phyloP scores from a whole-genome alignment of 2,113 vertebrate genomes.

The Bostrychus sinensis region DNA sequence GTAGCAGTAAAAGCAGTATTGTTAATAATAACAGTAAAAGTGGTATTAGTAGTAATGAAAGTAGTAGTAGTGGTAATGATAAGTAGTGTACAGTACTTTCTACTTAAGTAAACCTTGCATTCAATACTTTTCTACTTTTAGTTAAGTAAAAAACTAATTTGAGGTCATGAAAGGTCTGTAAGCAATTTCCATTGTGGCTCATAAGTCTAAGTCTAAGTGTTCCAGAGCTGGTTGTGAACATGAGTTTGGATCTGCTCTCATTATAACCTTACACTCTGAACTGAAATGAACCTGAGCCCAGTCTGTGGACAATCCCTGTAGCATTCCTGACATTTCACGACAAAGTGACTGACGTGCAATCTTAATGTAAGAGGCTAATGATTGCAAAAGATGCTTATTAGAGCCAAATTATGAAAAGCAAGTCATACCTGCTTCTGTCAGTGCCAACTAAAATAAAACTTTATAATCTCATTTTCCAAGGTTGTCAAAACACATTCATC shows the following conservation, averaged over 20 bases:
- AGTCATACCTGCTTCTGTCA: not conserved
- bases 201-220: no score
- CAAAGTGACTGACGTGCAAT: not conserved
- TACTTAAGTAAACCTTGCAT: no score
- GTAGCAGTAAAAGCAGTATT: no score
- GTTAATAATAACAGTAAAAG: no score
- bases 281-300: not conserved
- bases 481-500: not conserved
- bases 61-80: no score
- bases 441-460: not conserved
- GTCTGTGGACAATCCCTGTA: not conserved
- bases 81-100: no score
- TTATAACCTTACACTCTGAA: not conserved
- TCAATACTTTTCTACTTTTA: no score
- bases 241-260: not conserved
- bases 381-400: not conserved
- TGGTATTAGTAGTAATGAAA: no score
- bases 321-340: slow-evolving; percentile 1
- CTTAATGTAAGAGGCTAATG: not conserved
- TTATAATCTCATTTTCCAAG: not conserved
- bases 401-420: not conserved
- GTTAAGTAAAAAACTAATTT: no score
- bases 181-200: no score
- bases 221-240: not conserved
- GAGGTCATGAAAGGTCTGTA: no score